These are phyloP conservation scores for Rhopilema esculentum DNA, from an alignment of 30 jellyfish, hydroid and myxozoan genomes.

Conservation along the genomic window DNA sequence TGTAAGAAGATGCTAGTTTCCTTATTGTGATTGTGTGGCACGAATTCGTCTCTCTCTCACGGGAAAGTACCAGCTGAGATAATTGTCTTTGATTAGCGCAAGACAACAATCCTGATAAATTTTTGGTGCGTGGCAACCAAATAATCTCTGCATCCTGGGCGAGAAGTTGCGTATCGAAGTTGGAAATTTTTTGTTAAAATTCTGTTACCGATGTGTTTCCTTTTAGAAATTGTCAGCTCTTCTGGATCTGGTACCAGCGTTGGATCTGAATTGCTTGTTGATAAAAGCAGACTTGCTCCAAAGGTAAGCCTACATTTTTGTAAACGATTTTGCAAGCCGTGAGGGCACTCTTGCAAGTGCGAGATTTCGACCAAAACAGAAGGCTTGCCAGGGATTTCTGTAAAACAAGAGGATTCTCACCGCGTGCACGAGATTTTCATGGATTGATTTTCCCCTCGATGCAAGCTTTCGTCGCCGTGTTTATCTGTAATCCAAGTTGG, in stretches of 20 bases:
- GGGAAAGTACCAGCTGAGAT: background rate
- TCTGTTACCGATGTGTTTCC: constrained; percentile 3
- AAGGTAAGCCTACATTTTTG: constrained; percentile 49
- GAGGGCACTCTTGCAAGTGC: too few relatives aligned
- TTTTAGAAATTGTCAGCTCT: constrained; percentile 63
- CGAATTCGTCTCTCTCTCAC: background rate
- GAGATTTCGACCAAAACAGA: too few relatives aligned
- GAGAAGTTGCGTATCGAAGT: background rate
- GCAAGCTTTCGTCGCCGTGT: too few relatives aligned
- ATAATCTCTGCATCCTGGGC: too few relatives aligned
- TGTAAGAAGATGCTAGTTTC: background rate
- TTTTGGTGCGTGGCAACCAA: too few relatives aligned
- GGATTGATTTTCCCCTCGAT: too few relatives aligned
- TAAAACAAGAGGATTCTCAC: too few relatives aligned
- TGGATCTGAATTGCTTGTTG: constrained; percentile 74
- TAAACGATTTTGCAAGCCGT: too few relatives aligned
- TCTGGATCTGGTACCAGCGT: constrained; percentile 78
- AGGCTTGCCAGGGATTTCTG: too few relatives aligned
- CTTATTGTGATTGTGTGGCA: background rate
- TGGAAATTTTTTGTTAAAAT: background rate
- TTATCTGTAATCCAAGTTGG: too few relatives aligned
- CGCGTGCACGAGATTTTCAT: too few relatives aligned
- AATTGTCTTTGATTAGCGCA: background rate
- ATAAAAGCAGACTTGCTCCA: constrained; percentile 82
- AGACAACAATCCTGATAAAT: too few relatives aligned